Conservation (phyloP, 2,888 invertebrate species). For the Scrobipalpa atriplicella region DNA sequence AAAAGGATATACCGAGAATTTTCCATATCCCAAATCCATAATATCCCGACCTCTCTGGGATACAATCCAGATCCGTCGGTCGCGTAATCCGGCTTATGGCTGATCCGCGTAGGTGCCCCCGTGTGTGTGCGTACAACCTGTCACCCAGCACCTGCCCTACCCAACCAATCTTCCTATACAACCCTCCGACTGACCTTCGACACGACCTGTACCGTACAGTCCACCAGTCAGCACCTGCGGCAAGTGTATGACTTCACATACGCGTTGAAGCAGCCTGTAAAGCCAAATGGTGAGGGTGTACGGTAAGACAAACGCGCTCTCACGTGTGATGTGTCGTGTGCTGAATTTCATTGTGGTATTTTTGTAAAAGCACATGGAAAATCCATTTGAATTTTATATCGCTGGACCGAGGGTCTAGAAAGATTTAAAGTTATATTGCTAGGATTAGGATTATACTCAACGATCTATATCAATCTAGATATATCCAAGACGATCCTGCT, state of each 20-base stretch:
- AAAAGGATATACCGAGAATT: constrained; percentile 23
- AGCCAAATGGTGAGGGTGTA: background rate
- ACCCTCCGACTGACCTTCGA: background rate
- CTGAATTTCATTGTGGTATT: background rate
- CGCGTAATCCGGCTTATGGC: constrained; percentile 77
- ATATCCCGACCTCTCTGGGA: constrained; percentile 63
- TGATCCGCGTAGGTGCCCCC: constrained; percentile 52
- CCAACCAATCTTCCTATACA: background rate
- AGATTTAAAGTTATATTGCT: background rate
- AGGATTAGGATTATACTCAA: background rate
- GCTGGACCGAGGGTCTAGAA: background rate
- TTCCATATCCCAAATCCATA: constrained; percentile 53
- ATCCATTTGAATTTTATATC: background rate
- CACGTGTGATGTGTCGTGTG: background rate
- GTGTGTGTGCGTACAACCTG: constrained; percentile 46
- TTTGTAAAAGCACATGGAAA: background rate
- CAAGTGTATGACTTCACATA: background rate
- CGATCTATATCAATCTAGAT: too few relatives aligned
- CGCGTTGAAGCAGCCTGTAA: background rate
- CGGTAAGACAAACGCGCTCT: background rate
- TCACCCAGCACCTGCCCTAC: constrained; percentile 9
- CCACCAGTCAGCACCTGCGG: constrained; percentile 7
- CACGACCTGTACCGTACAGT: background rate
- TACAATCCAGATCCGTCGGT: constrained; percentile 67
- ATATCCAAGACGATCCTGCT: too few relatives aligned